phyloP scores from a whole-genome alignment of 2,797 vertebrate genomes.

The Dromococcyx pavoninus region DNA sequence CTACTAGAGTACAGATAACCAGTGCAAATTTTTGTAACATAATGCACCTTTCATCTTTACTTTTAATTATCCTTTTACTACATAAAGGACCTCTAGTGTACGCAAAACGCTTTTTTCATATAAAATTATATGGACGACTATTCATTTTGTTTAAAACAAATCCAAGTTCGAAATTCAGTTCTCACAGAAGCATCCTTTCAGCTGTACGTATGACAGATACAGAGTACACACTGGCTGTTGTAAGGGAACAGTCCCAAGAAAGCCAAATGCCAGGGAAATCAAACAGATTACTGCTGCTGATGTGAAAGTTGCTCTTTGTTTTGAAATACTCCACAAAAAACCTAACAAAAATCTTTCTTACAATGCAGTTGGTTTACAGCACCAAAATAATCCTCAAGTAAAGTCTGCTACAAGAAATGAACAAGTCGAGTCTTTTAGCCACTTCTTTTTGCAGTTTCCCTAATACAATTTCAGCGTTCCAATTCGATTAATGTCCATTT shows the following conservation, averaged over 20 bases:
- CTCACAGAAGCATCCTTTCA: not conserved
- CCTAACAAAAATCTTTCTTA: slow-evolving; percentile 41
- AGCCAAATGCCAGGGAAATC: slow-evolving; percentile 5
- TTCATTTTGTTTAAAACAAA: not conserved
- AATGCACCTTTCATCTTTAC: not conserved
- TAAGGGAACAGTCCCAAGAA: not conserved
- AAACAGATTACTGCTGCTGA: not conserved
- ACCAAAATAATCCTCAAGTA: slow-evolving; percentile 39
- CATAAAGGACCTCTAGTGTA: not conserved
- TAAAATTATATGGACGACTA: not conserved
- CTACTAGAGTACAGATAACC: not conserved
- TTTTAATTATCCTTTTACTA: not conserved
- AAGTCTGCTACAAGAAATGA: slow-evolving; percentile 50
- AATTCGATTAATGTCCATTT: slow-evolving; percentile 68
- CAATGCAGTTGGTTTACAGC: slow-evolving; percentile 29
- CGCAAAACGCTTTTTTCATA: not conserved
- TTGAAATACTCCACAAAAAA: slow-evolving; percentile 44
- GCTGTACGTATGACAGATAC: not conserved
- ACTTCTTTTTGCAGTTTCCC: slow-evolving; percentile 47
- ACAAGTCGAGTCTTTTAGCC: slow-evolving; percentile 42
- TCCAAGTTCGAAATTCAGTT: not conserved
- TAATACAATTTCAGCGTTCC: slow-evolving; percentile 72
- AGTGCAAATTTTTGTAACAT: not conserved
- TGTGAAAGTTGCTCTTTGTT: slow-evolving; percentile 31
- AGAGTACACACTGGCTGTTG: not conserved